Conservation (phyloP, 2,797 vertebrate species). For the Sebastes minor region DNA sequence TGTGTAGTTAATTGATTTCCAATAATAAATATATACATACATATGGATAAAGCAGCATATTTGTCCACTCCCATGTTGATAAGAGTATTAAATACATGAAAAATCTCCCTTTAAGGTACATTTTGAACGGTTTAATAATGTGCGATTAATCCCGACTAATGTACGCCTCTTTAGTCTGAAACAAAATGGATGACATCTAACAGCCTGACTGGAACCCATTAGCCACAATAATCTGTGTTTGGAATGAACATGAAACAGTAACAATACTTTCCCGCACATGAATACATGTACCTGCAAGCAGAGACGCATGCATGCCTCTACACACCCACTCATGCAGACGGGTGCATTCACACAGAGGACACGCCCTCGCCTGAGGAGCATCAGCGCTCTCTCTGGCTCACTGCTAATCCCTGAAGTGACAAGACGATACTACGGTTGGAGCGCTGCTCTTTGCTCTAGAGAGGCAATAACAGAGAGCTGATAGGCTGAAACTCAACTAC, state of each 20-base stretch:
- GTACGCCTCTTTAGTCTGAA: neutral
- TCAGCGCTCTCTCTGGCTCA: constrained; percentile 10
- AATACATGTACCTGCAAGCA: constrained; percentile 19
- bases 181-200: neutral
- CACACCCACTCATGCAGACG: constrained; percentile 25
- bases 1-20: fast-evolving
- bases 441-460: neutral
- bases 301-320: neutral
- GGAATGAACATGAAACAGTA: constrained; percentile 18
- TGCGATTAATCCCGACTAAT: too few species aligned
- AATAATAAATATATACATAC: too few species aligned
- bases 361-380: constrained; percentile 47
- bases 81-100: fast-evolving
- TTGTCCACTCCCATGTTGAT: too few species aligned
- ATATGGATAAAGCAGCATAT: too few species aligned
- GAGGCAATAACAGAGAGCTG: neutral
- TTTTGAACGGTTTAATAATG: too few species aligned
- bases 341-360: constrained; percentile 13
- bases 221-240: neutral
- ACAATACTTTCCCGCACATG: neutral
- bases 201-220: neutral
- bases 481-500: constrained; percentile 9
- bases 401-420: constrained; percentile 27
- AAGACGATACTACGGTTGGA: neutral
- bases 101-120: too few species aligned